Evolutionary conservation across 2,797 vertebrate species (phyloP).

Genomic region (Cheirogaleus major): DNA sequence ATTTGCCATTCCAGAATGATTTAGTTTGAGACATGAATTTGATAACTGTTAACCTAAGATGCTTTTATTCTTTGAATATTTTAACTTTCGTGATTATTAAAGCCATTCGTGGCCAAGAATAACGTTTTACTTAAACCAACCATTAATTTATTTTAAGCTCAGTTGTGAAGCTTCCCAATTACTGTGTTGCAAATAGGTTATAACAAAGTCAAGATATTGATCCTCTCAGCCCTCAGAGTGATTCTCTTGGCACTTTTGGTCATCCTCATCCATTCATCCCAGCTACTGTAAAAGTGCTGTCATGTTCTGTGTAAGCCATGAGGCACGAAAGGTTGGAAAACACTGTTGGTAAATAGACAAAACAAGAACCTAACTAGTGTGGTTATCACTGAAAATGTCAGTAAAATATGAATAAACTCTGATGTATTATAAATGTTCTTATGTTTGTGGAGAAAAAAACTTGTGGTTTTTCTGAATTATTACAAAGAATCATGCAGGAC

Average conservation of each 20-base stretch:
- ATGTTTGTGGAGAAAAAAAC: background rate
- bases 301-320: background rate
- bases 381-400: background rate
- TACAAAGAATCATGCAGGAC: background rate
- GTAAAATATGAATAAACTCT: background rate
- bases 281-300: background rate
- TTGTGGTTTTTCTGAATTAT: slow-evolving; percentile 2
- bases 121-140: background rate
- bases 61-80: background rate
- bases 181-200: background rate
- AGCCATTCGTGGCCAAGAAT: background rate
- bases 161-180: background rate
- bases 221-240: background rate
- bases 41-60: background rate
- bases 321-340: background rate
- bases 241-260: background rate
- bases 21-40: slow-evolving; percentile 41
- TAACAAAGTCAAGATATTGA: background rate
- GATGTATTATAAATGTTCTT: background rate
- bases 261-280: background rate
- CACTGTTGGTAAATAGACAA: background rate
- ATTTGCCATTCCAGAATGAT: slow-evolving; percentile 28
- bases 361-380: background rate
- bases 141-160: background rate
- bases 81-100: slow-evolving; percentile 43